Base-by-base conservation (phyloP, 2,888 invertebrate genomes). In the Hypselothyrea guttata region DNA sequence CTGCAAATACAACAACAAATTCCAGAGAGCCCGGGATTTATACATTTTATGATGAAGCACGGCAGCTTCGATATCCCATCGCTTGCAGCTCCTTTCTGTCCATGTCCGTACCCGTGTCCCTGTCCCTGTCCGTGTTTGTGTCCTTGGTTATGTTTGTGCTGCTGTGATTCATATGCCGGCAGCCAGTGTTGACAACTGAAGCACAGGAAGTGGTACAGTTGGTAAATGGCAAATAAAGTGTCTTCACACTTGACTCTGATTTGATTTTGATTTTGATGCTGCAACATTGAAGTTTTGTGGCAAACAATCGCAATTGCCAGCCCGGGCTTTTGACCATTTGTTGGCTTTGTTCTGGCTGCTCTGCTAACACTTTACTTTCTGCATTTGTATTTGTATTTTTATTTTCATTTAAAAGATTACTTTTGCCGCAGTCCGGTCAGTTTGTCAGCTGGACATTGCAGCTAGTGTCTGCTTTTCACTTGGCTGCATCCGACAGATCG, bases 171-270 rank as follows among this genome's bases (percentile, higher is more conserved):
- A 72, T 66, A 66, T 60, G 70, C 62, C 48, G 62, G 68, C 64
- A 22, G 52, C 45, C 28, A 27, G 12, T 35, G 45, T 41, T 45
- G 49, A 30, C 45, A 34, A 58, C 59, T 61, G 58, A 22, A 22
- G 22, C 22, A 2, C 22, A 22, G 22, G 22, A 22, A 22, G 3
- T 5, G 22, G 22, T 22, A 5, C 22, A 34, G 22, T 31, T 41
- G 33, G 57, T 42, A 54, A 71, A 72, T 53, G 16, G 67, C 66
- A 72, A 72, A 76, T 53, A 78, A 57, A 61, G 61, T 59, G 61
- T 44, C 62, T 77, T 71, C 65, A 56, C 75, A 75, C 68, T 73
- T 59, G 34, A 49, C 46, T 45, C 49, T 72, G 76, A 76, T 72
- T 73, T 62, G 79, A 76, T 72, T 58, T 55, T n/a, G n/a, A n/a